These are phyloP conservation scores for Circaetus gallicus DNA, from an alignment of 2,113 vertebrate species.

Conservation along the genomic window DNA sequence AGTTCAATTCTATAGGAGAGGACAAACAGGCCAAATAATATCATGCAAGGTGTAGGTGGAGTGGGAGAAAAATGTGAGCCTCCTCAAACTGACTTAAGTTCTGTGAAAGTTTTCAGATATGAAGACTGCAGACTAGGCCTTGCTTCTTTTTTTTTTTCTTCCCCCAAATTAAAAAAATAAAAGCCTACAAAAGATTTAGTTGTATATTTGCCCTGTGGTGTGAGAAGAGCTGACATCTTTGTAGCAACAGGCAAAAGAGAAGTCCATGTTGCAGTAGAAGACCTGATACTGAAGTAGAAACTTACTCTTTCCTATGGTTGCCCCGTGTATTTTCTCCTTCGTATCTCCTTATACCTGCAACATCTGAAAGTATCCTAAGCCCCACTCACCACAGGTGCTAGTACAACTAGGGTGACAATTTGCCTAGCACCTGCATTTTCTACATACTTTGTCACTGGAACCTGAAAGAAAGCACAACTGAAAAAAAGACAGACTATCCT, in stretches of 20 bases:
- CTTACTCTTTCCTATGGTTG: background rate
- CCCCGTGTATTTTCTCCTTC: background rate
- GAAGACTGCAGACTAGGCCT: background rate
- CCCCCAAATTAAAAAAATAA: background rate
- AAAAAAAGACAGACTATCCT: background rate
- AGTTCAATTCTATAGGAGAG: background rate
- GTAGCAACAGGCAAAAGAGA: background rate
- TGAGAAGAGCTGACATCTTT: background rate
- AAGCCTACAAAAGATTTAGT: background rate
- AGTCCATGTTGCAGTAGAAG: background rate
- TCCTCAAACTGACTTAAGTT: background rate
- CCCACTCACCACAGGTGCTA: background rate
- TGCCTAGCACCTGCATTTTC: background rate
- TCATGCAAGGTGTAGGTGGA: slow-evolving; percentile 3
- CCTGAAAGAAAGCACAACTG: background rate
- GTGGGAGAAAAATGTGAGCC: background rate
- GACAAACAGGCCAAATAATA: slow-evolving; percentile 14
- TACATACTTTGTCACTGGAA: background rate
- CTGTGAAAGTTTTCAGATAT: background rate
- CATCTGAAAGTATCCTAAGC: background rate
- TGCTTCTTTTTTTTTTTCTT: accelerated
- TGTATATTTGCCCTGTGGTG: background rate
- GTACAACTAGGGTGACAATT: background rate
- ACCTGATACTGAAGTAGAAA: background rate
- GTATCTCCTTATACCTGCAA: background rate